A percentile compares a stretch with the other conserved stretches of the same genome.
phyloP scores from a whole-genome alignment of 2,888 invertebrate genomes.

The Drosophila algonquin region DNA sequence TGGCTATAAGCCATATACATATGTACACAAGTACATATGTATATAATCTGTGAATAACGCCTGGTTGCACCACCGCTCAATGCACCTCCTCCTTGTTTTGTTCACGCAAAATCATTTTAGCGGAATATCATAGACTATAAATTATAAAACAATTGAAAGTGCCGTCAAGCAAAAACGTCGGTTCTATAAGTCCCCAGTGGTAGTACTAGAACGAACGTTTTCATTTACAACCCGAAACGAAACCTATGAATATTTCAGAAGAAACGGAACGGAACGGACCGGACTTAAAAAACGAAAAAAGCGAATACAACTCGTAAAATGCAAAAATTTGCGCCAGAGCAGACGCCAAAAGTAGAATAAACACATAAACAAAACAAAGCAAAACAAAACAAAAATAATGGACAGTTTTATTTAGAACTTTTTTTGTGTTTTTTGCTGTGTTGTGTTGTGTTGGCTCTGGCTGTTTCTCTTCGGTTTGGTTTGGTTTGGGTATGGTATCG shows the following conservation, averaged over 20 bases:
- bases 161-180: slow-evolving; percentile 42
- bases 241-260: slow-evolving; percentile 74
- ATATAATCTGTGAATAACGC: neutral
- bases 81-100: too few relatives aligned
- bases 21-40: neutral
- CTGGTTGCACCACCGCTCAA: too few relatives aligned
- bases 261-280: neutral
- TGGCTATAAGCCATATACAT: too few relatives aligned
- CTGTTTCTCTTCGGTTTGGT: neutral
- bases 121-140: slow-evolving; percentile 64
- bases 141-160: slow-evolving; percentile 62
- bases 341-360: slow-evolving; percentile 57
- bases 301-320: slow-evolving; percentile 55
- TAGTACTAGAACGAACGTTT: slow-evolving; percentile 27
- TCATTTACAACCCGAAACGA: too few relatives aligned
- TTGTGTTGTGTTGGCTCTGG: neutral
- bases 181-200: slow-evolving; percentile 68
- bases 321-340: slow-evolving; percentile 66
- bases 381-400: slow-evolving; percentile 70
- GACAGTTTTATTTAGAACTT: slow-evolving; percentile 66
- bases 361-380: slow-evolving; percentile 49
- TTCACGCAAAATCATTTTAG: slow-evolving; percentile 10
- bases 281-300: slow-evolving; percentile 2
- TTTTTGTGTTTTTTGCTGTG: neutral
- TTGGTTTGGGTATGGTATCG: neutral